A percentile compares a stretch with the other conserved stretches of the same genome.
These are phyloP conservation scores for Emys orbicularis DNA, from an alignment of 2,797 vertebrate species.

Conservation along the genomic window DNA sequence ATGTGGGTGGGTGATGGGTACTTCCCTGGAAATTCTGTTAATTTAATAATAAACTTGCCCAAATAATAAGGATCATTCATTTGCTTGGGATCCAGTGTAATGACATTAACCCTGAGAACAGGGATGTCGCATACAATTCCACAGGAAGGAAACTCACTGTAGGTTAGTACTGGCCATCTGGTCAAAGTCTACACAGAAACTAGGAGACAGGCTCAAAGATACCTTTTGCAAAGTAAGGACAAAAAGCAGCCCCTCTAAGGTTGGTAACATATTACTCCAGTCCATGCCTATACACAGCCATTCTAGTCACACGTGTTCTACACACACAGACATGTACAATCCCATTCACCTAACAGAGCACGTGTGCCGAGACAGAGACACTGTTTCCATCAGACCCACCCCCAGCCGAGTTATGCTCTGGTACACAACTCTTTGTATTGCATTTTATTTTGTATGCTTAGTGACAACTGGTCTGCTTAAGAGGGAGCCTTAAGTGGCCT, in stretches of 20 bases:
- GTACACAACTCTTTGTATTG: accelerated
- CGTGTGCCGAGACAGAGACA: background rate
- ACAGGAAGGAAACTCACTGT: background rate
- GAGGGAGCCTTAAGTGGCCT: background rate
- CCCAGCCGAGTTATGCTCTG: background rate
- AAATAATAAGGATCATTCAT: constrained; percentile 14
- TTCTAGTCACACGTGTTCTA: background rate
- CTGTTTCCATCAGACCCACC: background rate
- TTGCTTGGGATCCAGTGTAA: background rate
- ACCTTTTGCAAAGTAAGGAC: background rate
- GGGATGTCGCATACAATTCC: background rate
- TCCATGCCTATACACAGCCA: background rate
- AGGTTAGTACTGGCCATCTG: background rate
- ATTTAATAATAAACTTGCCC: constrained; percentile 1
- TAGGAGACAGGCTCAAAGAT: background rate
- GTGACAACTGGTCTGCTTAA: background rate
- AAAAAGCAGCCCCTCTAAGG: background rate
- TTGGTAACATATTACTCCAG: background rate
- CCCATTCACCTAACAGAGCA: background rate
- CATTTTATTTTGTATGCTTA: background rate
- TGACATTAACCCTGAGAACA: background rate
- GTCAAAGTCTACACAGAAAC: background rate
- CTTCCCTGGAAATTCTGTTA: constrained; percentile 29
- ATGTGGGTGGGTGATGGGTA: background rate
- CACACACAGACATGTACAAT: background rate